A percentile compares a stretch with the other conserved stretches of the same genome.
Evolutionary conservation across 2,113 vertebrate species (phyloP).

Genomic region (Phoxinus phoxinus): DNA sequence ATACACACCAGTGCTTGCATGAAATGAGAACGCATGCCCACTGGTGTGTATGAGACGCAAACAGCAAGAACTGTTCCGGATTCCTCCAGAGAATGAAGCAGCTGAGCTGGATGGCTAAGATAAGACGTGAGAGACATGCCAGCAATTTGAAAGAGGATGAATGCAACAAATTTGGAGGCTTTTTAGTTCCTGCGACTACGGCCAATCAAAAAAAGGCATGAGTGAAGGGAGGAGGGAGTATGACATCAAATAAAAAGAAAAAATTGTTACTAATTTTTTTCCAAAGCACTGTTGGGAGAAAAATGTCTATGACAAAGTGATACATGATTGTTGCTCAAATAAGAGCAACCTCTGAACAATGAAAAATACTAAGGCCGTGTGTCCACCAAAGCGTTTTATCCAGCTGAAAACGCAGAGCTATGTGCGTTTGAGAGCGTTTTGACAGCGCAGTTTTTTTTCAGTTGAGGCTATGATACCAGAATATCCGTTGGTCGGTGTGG

Average conservation of each 20-base stretch:
- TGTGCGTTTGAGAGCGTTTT: no score
- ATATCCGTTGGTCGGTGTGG: no score
- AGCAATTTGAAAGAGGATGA: not conserved
- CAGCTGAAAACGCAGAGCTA: no score
- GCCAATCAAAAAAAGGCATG: not conserved
- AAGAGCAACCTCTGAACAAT: not conserved
- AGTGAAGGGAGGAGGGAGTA: not conserved
- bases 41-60: conserved; percentile 25
- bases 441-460: no score
- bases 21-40: conserved; percentile 33
- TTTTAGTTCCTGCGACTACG: not conserved
- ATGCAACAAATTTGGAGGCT: not conserved
- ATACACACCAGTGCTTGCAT: not conserved
- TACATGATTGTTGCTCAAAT: not conserved
- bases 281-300: not conserved
- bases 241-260: not conserved
- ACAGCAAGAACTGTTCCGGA: conserved; percentile 1
- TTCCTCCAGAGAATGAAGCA: conserved; percentile 30
- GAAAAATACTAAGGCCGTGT: not conserved
- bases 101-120: conserved; percentile 12
- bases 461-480: no score
- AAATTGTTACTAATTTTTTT: not conserved
- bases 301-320: not conserved
- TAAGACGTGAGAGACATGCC: conserved; percentile 30
- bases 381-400: no score